These are phyloP conservation scores for Eriosoma lanigerum DNA, from an alignment of 1,140 invertebrate genomes.

Conservation along the genomic window DNA sequence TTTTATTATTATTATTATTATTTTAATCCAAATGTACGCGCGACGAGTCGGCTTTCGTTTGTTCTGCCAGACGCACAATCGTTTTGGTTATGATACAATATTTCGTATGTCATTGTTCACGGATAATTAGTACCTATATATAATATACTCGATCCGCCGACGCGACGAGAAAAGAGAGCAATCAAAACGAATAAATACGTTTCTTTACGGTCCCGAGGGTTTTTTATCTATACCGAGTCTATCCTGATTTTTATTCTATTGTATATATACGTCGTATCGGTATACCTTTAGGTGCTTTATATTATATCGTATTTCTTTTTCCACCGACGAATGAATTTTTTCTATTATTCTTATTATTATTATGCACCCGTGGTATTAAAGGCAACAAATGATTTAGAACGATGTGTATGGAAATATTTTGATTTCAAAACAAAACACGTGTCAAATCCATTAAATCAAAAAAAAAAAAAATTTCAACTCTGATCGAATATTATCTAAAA, in stretches of 20 bases:
- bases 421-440: not conserved
- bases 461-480: no score
- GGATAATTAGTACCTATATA: conserved; percentile 6
- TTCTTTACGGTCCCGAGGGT: not conserved
- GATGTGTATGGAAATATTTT: not conserved
- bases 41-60: conserved; percentile 34
- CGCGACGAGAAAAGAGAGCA: conserved; percentile 8
- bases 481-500: no score
- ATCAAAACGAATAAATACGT: not conserved
- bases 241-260: conserved; percentile 9
- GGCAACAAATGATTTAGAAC: no score
- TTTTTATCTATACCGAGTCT: not conserved
- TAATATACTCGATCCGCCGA: not conserved
- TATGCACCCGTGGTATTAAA: not conserved
- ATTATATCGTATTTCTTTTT: not conserved
- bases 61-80: conserved; percentile 17
- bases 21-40: conserved; percentile 7
- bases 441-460: not conserved
- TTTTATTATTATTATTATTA: not conserved
- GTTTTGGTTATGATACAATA: conserved; percentile 14
- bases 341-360: not conserved
- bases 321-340: not conserved
- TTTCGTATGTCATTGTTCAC: conserved; percentile 39
- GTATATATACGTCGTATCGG: not conserved
- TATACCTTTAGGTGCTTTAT: not conserved